phyloP scores from a whole-genome alignment of 2,888 invertebrate species.

The Acleris holmiana region DNA sequence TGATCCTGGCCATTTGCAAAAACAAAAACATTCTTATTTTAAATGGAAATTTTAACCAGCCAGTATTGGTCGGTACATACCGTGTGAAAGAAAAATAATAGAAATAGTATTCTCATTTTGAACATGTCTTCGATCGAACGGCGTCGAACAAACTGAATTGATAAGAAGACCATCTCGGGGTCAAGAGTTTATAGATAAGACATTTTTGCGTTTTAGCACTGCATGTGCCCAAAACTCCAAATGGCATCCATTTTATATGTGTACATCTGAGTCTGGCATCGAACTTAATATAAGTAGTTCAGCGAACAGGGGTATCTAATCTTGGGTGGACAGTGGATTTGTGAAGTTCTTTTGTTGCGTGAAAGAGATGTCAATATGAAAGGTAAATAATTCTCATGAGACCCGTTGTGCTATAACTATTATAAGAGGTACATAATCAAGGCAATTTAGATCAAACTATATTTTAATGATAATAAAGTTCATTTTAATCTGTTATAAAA shows the following conservation, averaged over 20 bases:
- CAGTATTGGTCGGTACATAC: slow-evolving; percentile 43
- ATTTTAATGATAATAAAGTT: too few relatives aligned
- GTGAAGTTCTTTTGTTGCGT: too few relatives aligned
- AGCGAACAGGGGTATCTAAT: too few relatives aligned
- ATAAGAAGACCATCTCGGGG: slow-evolving; percentile 45
- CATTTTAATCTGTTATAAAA: too few relatives aligned
- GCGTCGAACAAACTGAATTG: slow-evolving; percentile 50
- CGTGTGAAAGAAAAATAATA: slow-evolving; percentile 53
- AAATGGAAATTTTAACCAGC: not conserved
- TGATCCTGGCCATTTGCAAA: not conserved
- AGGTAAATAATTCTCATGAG: too few relatives aligned
- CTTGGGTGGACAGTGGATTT: too few relatives aligned
- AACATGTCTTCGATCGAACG: slow-evolving; percentile 49
- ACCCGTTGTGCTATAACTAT: too few relatives aligned
- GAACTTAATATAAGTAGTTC: too few relatives aligned
- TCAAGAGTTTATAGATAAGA: slow-evolving; percentile 46
- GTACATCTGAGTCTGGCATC: not conserved
- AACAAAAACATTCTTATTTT: not conserved
- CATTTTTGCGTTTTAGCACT: slow-evolving; percentile 33
- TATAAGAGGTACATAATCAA: too few relatives aligned
- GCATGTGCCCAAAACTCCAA: slow-evolving; percentile 1
- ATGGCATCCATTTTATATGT: not conserved
- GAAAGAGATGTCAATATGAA: too few relatives aligned
- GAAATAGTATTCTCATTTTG: slow-evolving; percentile 62
- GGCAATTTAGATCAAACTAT: too few relatives aligned